Evolutionary conservation across 2,113 vertebrate genomes (phyloP).

Genomic region (Gymnobelideus leadbeateri): DNA sequence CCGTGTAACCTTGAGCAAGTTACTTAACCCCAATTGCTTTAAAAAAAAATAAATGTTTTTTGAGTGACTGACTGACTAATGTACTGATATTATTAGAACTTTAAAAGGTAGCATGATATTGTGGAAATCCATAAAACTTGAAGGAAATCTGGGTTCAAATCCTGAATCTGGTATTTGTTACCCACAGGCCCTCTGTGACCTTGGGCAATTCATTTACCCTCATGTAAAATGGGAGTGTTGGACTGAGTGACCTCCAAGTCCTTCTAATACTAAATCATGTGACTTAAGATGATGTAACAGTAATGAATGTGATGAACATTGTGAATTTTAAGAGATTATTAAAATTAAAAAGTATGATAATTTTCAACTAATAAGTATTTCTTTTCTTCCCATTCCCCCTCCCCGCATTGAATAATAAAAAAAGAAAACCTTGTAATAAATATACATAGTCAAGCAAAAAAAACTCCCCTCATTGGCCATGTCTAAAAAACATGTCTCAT

Average conservation of each 20-base stretch:
- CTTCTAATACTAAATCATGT: neutral
- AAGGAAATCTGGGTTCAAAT: neutral
- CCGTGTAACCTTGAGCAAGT: too few species aligned
- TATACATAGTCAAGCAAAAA: neutral
- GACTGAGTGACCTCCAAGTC: neutral
- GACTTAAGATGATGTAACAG: neutral
- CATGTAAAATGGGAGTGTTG: neutral
- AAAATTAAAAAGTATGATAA: neutral
- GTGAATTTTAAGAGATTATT: neutral
- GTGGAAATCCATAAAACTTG: neutral
- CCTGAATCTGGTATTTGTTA: neutral
- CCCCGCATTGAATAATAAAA: neutral
- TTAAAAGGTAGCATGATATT: neutral
- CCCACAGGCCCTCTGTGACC: neutral
- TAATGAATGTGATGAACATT: neutral
- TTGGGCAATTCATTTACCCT: neutral
- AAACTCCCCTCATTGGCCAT: neutral
- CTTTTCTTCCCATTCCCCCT: neutral
- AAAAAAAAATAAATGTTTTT: too few species aligned
- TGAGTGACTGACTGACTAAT: neutral
- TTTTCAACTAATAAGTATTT: neutral
- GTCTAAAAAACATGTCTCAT: neutral
- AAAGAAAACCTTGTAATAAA: neutral
- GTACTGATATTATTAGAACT: neutral
- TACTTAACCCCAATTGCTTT: too few species aligned